Percentiles rank a stretch among this genome's conserved stretches.
These are phyloP conservation scores for Drosophila sproati DNA, from an alignment of 1,140 invertebrate genomes.

Conservation along the genomic window DNA sequence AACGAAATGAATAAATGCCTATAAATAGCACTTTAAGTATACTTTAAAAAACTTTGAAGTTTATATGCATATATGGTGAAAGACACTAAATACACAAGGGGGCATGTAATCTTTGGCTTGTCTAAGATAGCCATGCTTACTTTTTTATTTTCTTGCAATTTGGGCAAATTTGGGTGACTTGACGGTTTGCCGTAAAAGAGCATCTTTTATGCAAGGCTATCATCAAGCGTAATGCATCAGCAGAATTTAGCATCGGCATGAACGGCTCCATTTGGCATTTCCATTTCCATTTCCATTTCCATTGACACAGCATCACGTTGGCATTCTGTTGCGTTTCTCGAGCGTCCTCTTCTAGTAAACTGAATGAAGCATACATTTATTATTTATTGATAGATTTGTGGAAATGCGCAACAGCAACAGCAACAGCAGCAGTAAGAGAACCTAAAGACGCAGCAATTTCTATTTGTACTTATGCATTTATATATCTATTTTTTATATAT, in stretches of 20 bases:
- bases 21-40: no score
- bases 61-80: no score
- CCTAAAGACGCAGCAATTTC: slow-evolving; percentile 6
- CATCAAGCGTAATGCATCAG: slow-evolving; percentile 50
- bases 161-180: slow-evolving; percentile 29
- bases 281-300: slow-evolving; percentile 9
- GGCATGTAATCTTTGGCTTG: no score
- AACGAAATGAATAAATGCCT: no score
- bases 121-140: no score
- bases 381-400: slow-evolving; percentile 79
- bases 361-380: slow-evolving; percentile 74
- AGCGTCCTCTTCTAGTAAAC: slow-evolving; percentile 69
- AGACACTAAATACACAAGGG: no score
- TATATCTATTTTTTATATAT: neutral
- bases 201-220: slow-evolving; percentile 56
- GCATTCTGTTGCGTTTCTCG: slow-evolving; percentile 45
- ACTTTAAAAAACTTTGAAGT: no score
- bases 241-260: slow-evolving; percentile 1
- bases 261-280: neutral
- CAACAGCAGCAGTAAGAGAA: neutral
- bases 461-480: slow-evolving; percentile 7
- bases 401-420: slow-evolving; percentile 51
- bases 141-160: slow-evolving; percentile 4
- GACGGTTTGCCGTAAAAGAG: slow-evolving; percentile 5
- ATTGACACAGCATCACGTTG: slow-evolving; percentile 17